These are phyloP conservation scores for Phortica magna DNA, from an alignment of 2,888 invertebrate species.

Conservation along the genomic window DNA sequence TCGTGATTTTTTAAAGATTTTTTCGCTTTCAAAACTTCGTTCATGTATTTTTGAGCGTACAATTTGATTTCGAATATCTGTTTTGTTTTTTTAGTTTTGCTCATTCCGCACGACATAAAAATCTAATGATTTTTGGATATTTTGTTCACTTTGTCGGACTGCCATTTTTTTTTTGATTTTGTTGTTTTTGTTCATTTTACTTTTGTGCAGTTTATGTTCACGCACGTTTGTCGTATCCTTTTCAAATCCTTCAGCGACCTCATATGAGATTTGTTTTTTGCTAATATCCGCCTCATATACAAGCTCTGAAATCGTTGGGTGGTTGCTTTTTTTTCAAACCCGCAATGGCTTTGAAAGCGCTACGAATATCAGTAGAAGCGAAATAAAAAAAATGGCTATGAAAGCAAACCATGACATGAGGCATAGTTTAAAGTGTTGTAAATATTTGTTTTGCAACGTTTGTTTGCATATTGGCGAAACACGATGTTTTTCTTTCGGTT, in stretches of 20 bases:
- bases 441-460: constrained; percentile 65
- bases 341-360: constrained; percentile 52
- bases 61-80: no score
- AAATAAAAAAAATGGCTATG: constrained; percentile 38
- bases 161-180: not conserved
- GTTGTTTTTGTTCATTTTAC: not conserved
- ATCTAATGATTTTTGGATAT: no score
- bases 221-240: constrained; percentile 13
- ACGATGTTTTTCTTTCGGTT: constrained; percentile 11
- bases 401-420: constrained; percentile 18
- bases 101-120: no score
- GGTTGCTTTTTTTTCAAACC: constrained; percentile 51
- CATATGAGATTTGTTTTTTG: constrained; percentile 33
- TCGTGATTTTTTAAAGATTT: no score
- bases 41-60: no score
- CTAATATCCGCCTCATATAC: constrained; percentile 30
- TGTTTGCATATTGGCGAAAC: constrained; percentile 64
- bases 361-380: constrained; percentile 36
- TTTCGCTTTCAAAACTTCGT: no score
- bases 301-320: constrained; percentile 58
- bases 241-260: constrained; percentile 54
- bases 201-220: not conserved
- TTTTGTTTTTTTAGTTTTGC: no score
- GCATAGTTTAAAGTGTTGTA: constrained; percentile 64
- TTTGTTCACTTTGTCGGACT: no score